Evolutionary conservation across 2,888 invertebrate species (phyloP), one percentile per base, ranked within the genome.

Genomic region (Dasypolia templi): DNA sequence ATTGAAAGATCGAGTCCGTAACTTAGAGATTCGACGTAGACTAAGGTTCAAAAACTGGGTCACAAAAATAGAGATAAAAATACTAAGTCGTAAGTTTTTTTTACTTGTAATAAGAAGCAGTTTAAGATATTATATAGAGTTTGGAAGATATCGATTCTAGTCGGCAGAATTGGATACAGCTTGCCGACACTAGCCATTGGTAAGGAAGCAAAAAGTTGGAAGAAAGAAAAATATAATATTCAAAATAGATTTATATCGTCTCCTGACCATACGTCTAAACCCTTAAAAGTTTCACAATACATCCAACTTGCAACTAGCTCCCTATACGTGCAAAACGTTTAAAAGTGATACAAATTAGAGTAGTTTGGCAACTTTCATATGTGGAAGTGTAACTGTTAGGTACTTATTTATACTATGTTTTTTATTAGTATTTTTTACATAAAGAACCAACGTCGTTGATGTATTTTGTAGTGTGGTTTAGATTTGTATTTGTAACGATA

Each of bases 351-450:
- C 77, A 86, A 86, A 84, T 84, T 81, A 85, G 78, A 83, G 83
- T 84, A 85, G 88, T 91, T 90, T 91, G 91, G 91, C 91, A 89
- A 88, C 90, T 78, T 87, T 75, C 86, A 81, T 83, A 75, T 75
- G 86, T 83, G 90, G 90, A 91, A 91, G 90, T 90, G 85, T 81
- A 78, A 75, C 39, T 73, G 69, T 85, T 75, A 79, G 72, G 72
- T 78, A 79, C 85, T 71, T 85, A 83, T 35, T 22, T 2, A 63
- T 77, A 84, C 58, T 61, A 51, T 77, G 32, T 75, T 83, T 82
- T 82, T 82, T 29, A 68, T 77, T 58, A 56, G 61, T 81, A 67
- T 67, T 69, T 76, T 73, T 82, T 72, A 82, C 72, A 83, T 72
- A 82, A 79, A 56, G 22, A 62, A 58, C 67, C 65, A 82, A 82